Percentiles rank a stretch among this genome's conserved stretches.
These are phyloP conservation scores for Dendropsophus ebraccatus DNA, from an alignment of 2,113 vertebrate genomes.

Conservation along the genomic window DNA sequence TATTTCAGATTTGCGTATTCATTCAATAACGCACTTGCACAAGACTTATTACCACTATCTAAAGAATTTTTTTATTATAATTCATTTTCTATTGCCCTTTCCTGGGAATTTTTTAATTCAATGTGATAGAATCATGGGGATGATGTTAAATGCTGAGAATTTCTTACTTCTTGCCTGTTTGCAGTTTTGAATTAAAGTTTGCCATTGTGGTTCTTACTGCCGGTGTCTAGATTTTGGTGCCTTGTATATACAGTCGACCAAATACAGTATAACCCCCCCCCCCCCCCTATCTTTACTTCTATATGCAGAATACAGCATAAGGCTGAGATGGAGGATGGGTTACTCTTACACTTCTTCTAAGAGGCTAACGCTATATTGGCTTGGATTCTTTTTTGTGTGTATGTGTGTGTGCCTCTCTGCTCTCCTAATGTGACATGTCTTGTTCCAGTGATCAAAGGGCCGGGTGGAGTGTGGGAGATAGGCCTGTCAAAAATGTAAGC, in stretches of 20 bases:
- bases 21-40: background rate
- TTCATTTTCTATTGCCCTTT: background rate
- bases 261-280: background rate
- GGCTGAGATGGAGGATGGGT: conserved; percentile 38
- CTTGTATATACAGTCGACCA: background rate
- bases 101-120: background rate
- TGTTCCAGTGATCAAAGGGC: conserved; percentile 77
- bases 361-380: conserved; percentile 29
- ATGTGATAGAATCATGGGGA: background rate
- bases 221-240: conserved; percentile 5
- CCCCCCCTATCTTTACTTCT: background rate
- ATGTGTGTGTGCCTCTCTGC: conserved; percentile 9
- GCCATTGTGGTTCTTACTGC: background rate
- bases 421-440: conserved; percentile 71
- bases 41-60: background rate
- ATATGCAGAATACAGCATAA: conserved; percentile 5
- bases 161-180: background rate
- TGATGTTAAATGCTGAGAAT: too few species aligned
- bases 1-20: background rate
- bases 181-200: background rate
- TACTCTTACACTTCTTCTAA: background rate
- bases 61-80: background rate
- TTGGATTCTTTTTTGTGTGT: conserved; percentile 58
- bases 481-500: conserved; percentile 72
- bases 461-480: conserved; percentile 70